Base-by-base conservation (phyloP, 2,113 vertebrate species). In the Choloepus hoffmanni region DNA sequence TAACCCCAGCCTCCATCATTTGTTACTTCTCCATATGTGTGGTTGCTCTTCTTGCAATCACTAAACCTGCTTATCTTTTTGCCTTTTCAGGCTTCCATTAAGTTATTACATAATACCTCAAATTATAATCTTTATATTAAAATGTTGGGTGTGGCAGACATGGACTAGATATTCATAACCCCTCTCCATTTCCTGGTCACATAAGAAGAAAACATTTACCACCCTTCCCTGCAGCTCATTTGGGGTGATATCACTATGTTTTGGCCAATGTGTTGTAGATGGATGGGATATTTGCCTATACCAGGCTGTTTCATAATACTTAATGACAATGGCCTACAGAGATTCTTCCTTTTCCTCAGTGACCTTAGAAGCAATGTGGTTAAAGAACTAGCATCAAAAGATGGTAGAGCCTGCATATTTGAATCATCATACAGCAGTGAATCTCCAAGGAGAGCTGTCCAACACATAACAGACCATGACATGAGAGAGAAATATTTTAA, bases 401-500 rank as follows among this genome's bases (percentile, higher is more conserved):
- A 60, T 36, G 7, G 30, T 78, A 76, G 15, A 1, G 5, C 50
- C n/a, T 68, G 1, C 4, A 78, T 48, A 23, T 68, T 87, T 26
- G 40, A 68, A 58, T 63, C 24, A 23, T 68, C 48, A 50, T 62
- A 92, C 85, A 23, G 33, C 21, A 92, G 53, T 77, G 15, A 89
- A 76, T 1, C 28, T 84, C 36, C 2, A 55, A 68, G 24, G 50
- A 92, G 4, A 84, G 62, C 14, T 81, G 33, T 53, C 36, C 53
- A 53, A 70, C 1, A 82, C 33, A 28, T 3, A 23, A 8, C 5
- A 36, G 8, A 7, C 11, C 58, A 30, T 33, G 45, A 62, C 33
- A 86, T 19, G 43, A 36, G 70, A 60, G 84, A 85, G 7, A 65
- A 33, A 73, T 28, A 33, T 45, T 92, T 91, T 21, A 74, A 86